Conservation (phyloP, 2,888 invertebrate genomes). For the Acleris laterana region DNA sequence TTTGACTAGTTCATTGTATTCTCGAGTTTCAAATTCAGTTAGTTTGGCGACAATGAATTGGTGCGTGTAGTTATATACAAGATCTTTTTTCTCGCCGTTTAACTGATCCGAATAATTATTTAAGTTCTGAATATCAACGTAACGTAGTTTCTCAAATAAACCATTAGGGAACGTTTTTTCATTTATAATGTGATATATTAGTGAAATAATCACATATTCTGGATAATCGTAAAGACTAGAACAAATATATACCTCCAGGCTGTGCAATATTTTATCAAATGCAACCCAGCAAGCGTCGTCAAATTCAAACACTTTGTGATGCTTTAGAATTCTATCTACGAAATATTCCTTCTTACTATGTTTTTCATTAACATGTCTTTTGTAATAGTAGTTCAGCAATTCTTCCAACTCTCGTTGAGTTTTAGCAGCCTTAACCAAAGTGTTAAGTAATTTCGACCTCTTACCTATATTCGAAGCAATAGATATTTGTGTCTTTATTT, state of each 20-base stretch:
- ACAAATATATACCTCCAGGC: constrained; percentile 52
- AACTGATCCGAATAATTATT: constrained; percentile 38
- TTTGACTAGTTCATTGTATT: constrained; percentile 43
- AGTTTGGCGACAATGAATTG: constrained; percentile 49
- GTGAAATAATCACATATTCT: constrained; percentile 45
- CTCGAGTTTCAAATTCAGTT: constrained; percentile 39
- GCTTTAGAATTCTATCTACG: constrained; percentile 46
- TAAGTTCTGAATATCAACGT: constrained; percentile 36
- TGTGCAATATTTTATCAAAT: constrained; percentile 58
- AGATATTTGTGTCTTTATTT: constrained; percentile 52
- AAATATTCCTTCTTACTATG: constrained; percentile 50
- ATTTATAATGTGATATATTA: constrained; percentile 56
- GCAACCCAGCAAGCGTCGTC: constrained; percentile 57
- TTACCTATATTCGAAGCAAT: constrained; percentile 46
- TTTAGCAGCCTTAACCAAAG: constrained; percentile 52
- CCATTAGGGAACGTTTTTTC: constrained; percentile 49
- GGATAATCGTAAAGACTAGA: neutral
- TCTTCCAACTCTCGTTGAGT: constrained; percentile 51
- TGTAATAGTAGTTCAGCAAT: constrained; percentile 58
- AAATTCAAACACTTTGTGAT: constrained; percentile 55
- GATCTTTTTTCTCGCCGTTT: constrained; percentile 41
- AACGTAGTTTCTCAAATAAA: constrained; percentile 36
- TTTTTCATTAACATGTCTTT: constrained; percentile 60
- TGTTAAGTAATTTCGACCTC: constrained; percentile 50
- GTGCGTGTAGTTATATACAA: constrained; percentile 47